Conservation (phyloP, 2,888 invertebrate genomes). For the Poecilus cupreus region DNA sequence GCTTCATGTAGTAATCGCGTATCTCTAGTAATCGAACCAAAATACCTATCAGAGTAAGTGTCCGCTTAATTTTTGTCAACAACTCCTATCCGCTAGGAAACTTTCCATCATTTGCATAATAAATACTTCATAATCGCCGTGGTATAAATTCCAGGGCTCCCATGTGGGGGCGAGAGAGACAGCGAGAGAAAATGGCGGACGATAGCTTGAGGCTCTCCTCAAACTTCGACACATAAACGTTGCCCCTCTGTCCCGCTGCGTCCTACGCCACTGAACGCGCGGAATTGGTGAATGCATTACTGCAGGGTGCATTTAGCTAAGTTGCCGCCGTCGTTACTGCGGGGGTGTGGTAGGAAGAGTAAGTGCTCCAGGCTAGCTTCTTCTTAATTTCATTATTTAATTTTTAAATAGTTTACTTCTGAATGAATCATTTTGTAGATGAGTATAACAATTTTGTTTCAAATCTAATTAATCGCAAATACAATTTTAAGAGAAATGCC, state of each 20-base stretch:
- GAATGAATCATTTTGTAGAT: too few relatives aligned
- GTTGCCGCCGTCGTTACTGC: background rate
- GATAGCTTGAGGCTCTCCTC: slow-evolving; percentile 36
- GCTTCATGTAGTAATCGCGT: too few relatives aligned
- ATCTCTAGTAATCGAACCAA: background rate
- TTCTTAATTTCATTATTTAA: too few relatives aligned
- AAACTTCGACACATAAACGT: slow-evolving; percentile 52
- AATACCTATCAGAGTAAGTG: background rate
- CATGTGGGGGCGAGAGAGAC: slow-evolving; percentile 18
- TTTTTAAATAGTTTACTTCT: too few relatives aligned
- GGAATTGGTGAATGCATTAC: slow-evolving; percentile 37
- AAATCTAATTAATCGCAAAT: too few relatives aligned
- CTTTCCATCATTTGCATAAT: slow-evolving; percentile 54
- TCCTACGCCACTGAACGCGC: background rate
- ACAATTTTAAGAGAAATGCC: too few relatives aligned
- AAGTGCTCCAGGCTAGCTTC: too few relatives aligned
- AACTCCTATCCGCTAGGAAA: background rate
- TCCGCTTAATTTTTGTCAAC: background rate
- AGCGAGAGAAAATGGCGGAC: slow-evolving; percentile 20
- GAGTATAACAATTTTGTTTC: too few relatives aligned
- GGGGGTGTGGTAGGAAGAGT: background rate
- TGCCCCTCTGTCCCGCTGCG: background rate
- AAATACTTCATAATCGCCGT: slow-evolving; percentile 56
- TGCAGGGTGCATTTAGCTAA: slow-evolving; percentile 37
- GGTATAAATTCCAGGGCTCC: slow-evolving; percentile 34